Base-by-base conservation (phyloP, 2,797 vertebrate genomes). In the Ctenopoma kingsleyae region DNA sequence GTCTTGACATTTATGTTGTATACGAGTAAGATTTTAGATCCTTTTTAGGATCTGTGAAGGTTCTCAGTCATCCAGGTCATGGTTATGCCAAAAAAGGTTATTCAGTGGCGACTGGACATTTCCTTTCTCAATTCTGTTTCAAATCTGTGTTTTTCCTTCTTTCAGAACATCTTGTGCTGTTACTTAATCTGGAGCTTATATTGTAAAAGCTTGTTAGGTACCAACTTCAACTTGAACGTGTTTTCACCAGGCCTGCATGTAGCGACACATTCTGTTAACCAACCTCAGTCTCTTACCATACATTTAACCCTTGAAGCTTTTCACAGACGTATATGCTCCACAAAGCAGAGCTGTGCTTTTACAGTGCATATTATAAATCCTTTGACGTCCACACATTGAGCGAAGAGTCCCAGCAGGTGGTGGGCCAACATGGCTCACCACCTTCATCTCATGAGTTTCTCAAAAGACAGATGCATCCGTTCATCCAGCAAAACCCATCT, bases 261-360 rank as follows among this genome's bases (percentile, higher is more conserved):
- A 55, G 32, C 30, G 81, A 27, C 25, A 27, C 25, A 27, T 27
- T 27, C 3, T 27, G 25, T 27, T 27, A 77, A 62, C 61, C 77
- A 27, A 27, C 25, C 25, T 5, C 25, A 27, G 25, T 27, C 25
- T 27, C 25, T 27, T 5, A 27, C 25, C 25, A 27, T 5, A 27
- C 4, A 27, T 27, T 27, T 27, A 27, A 32, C 32, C 2, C 9
- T 32, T 32, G 32, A 32, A 32, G 25, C 27, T 15, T 46, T 30
- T 60, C 46, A 16, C 2, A 58, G 20, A 76, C 64, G 2, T 9
- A 50, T 75, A 54, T 1, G 51, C 63, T 64, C 20, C 54, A 30
- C 36, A 27, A 50, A 71, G 36, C 76, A 71, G 68, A 63, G 59
- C 41, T 71, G 75, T 64, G 75, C 76, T 77, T 80, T 62, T 48